Conservation (phyloP, 2,888 invertebrate species). For the Apotomis turbidana region DNA sequence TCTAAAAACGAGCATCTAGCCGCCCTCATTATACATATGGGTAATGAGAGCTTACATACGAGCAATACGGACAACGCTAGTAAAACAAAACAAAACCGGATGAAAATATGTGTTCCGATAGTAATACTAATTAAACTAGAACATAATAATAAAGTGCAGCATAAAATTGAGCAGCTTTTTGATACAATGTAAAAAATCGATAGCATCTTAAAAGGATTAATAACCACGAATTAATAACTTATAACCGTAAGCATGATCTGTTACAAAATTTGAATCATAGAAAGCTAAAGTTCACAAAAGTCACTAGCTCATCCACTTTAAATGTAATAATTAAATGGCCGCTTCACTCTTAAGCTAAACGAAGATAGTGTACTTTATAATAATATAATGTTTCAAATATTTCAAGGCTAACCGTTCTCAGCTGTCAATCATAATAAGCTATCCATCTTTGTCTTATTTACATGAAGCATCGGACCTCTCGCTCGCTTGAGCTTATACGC, state of each 20-base stretch:
- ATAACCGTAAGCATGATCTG: slow-evolving; percentile 28
- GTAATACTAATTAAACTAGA: neutral
- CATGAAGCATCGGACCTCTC: slow-evolving; percentile 57
- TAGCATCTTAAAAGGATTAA: slow-evolving; percentile 16
- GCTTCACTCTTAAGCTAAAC: slow-evolving; percentile 67
- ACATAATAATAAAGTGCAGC: neutral
- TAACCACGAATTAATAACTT: slow-evolving; percentile 20
- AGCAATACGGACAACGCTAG: slow-evolving; percentile 56
- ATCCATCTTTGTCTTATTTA: slow-evolving; percentile 72
- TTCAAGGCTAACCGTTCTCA: slow-evolving; percentile 84
- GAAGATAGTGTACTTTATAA: slow-evolving; percentile 83
- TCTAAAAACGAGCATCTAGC: slow-evolving; percentile 80
- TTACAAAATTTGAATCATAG: slow-evolving; percentile 35
- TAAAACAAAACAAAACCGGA: neutral
- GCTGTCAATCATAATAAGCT: slow-evolving; percentile 84
- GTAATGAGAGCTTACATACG: slow-evolving; percentile 73
- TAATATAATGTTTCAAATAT: slow-evolving; percentile 84
- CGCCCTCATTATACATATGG: slow-evolving; percentile 75
- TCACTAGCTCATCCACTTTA: slow-evolving; percentile 42
- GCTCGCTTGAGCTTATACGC: slow-evolving; percentile 67
- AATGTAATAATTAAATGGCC: slow-evolving; percentile 57
- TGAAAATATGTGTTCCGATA: neutral
- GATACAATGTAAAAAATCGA: neutral
- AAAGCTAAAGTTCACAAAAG: slow-evolving; percentile 42
- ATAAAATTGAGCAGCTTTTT: neutral